Evolutionary conservation across 35 echinoderm and acorn worm species (phyloP).

Genomic region (Lytechinus pictus): DNA sequence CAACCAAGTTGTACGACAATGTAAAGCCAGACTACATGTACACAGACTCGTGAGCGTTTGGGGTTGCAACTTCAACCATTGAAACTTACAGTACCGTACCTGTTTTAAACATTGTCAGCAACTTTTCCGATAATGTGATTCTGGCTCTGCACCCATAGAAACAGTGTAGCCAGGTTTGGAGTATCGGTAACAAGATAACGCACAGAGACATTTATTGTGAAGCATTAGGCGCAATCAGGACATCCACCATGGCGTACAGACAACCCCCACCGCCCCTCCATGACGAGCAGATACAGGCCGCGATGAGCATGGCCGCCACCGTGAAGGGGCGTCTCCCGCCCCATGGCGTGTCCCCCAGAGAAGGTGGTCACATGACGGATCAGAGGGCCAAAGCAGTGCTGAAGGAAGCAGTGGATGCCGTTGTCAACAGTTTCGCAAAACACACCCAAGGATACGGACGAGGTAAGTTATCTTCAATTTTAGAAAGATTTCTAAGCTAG

Average conservation of each 20-base stretch:
- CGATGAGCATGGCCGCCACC: constrained; percentile 21
- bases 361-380: constrained; percentile 79
- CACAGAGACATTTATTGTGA: too few species aligned
- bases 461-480: constrained; percentile 58
- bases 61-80: too few species aligned
- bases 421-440: constrained; percentile 99
- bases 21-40: too few species aligned
- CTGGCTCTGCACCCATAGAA: too few species aligned
- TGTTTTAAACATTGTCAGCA: too few species aligned
- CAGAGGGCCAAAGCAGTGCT: constrained; percentile 90
- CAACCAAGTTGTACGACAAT: too few species aligned
- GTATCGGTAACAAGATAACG: too few species aligned
- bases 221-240: too few species aligned
- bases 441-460: constrained; percentile 99
- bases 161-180: too few species aligned
- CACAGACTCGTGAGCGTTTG: too few species aligned
- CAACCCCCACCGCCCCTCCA: constrained; percentile 8
- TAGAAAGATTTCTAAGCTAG: background rate
- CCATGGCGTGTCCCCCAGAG: constrained; percentile 8
- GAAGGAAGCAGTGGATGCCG: constrained; percentile 96
- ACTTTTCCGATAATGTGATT: too few species aligned
- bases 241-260: constrained; percentile 13
- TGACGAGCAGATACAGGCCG: background rate
- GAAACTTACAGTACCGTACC: too few species aligned
- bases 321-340: background rate